Conservation (phyloP, 2,797 vertebrate genomes). For the Emydoidea blandingii region DNA sequence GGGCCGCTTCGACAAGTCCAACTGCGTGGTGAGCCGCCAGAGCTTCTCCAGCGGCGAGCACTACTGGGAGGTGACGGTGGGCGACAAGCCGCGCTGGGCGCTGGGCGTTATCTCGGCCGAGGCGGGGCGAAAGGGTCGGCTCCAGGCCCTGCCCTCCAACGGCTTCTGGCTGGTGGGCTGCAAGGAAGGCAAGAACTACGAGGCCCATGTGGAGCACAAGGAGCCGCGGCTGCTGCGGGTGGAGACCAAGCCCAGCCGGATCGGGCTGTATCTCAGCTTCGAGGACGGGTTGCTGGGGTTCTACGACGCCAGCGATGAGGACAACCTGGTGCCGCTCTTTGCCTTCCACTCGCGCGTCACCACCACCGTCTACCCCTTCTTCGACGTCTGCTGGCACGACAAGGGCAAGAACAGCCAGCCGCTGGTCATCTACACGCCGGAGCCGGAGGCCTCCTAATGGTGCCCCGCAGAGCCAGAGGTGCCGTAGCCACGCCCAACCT, state of each 20-base stretch:
- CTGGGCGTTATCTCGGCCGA: constrained; percentile 72
- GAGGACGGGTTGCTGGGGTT: constrained; percentile 73
- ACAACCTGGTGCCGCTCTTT: constrained; percentile 70
- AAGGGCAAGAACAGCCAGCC: constrained; percentile 80
- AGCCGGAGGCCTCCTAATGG: background rate
- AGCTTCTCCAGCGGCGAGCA: constrained; percentile 73
- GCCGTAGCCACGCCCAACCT: background rate
- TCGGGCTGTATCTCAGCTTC: constrained; percentile 79
- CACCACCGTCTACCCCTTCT: constrained; percentile 72
- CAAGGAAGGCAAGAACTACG: constrained; percentile 73
- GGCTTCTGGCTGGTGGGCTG: constrained; percentile 78
- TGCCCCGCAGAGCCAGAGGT: background rate
- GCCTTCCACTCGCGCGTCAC: constrained; percentile 77
- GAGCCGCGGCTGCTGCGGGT: constrained; percentile 68
- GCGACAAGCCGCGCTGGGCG: constrained; percentile 77
- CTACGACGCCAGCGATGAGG: constrained; percentile 71
- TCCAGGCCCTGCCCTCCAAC: constrained; percentile 73
- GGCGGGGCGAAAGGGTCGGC: constrained; percentile 71
- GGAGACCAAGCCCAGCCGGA: constrained; percentile 55
- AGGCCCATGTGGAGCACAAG: constrained; percentile 77
- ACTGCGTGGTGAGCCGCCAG: constrained; percentile 73
- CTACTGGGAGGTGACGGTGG: constrained; percentile 81
- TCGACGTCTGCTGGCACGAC: constrained; percentile 82
- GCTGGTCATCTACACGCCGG: constrained; percentile 36
- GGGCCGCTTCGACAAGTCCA: constrained; percentile 77